Base-by-base conservation (phyloP, 2,797 vertebrate species). In the Periophthalmus magnuspinnatus region DNA sequence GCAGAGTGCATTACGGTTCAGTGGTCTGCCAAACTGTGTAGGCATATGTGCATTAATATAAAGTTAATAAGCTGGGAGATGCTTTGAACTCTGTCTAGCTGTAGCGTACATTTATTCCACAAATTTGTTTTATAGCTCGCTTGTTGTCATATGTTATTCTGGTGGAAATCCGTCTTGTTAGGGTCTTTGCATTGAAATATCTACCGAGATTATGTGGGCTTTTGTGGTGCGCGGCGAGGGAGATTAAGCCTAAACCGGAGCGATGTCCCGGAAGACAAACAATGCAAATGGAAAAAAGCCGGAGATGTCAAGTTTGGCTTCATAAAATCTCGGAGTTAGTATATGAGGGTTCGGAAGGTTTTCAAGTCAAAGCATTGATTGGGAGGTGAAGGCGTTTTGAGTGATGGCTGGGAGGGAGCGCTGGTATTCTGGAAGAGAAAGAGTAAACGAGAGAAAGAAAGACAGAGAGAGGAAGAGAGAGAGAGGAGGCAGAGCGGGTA, bases 401-500 rank as follows among this genome's bases (percentile, higher is more conserved):
- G 83, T 82, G 87, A 91, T 90, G 78, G 86, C 83, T 87, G 82
- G 78, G 76, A 84, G 87, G 89, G 86, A 88, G 83, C 36, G 52
- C 86, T 85, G 89, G 94, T 92, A 94, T 95, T 94, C 94, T 93
- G 94, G 83, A 86, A 84, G 92, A 90, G 93, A 92, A 88, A 86
- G 91, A 90, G 89, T 92, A 93, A 54, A 7, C n/a, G 50, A n/a
- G 94, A 83, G 81, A 85, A 87, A 83, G 92, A 89, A 93, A 92
- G 89, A 86, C 90, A 92, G 89, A 91, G 89, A 45, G 83, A 83
- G 81, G 84, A 87, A 83, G 92, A 89, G 93, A 92, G 89, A 86
- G 91, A 92, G 89, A 91, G 89, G 93, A 93, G 92, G 93, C 89
- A 93, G 89, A 93, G 90, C 94, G 92, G 93, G 95, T 96, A 95